These are phyloP conservation scores for Chelonoidis abingdonii DNA, from an alignment of 2,113 vertebrate species.

Conservation along the genomic window DNA sequence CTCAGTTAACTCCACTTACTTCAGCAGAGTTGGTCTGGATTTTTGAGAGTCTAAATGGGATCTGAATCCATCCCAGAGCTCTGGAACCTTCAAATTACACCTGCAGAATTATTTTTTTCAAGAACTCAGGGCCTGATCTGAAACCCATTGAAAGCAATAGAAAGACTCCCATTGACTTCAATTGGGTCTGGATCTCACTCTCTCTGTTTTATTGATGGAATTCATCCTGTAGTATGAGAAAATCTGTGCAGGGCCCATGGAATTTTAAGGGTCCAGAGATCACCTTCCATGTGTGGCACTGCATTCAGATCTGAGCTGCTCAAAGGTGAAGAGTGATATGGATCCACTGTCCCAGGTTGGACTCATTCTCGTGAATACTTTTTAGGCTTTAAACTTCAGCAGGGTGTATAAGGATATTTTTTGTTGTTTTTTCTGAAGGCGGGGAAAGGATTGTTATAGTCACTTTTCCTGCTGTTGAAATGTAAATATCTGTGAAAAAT, in stretches of 20 bases:
- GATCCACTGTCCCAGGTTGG: neutral
- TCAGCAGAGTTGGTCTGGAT: neutral
- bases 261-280: constrained; percentile 35
- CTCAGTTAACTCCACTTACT: neutral
- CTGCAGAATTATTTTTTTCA: neutral
- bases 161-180: constrained; percentile 14
- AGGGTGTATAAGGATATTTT: constrained; percentile 35
- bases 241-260: constrained; percentile 15
- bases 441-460: constrained; percentile 20
- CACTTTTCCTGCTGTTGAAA: constrained; percentile 6
- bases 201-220: constrained; percentile 12
- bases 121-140: neutral
- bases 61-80: neutral
- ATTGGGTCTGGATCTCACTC: neutral
- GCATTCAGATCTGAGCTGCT: constrained; percentile 36
- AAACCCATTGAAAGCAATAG: constrained; percentile 1
- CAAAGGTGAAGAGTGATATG: neutral
- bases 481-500: constrained; percentile 41
- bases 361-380: constrained; percentile 39
- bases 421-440: constrained; percentile 26
- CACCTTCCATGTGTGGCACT: constrained; percentile 19
- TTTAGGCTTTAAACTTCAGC: constrained; percentile 39
- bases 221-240: constrained; percentile 8
- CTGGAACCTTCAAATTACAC: constrained; percentile 17
- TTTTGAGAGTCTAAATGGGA: neutral